phyloP scores from a whole-genome alignment of 1,140 invertebrate genomes.

The Conus betulinus region DNA sequence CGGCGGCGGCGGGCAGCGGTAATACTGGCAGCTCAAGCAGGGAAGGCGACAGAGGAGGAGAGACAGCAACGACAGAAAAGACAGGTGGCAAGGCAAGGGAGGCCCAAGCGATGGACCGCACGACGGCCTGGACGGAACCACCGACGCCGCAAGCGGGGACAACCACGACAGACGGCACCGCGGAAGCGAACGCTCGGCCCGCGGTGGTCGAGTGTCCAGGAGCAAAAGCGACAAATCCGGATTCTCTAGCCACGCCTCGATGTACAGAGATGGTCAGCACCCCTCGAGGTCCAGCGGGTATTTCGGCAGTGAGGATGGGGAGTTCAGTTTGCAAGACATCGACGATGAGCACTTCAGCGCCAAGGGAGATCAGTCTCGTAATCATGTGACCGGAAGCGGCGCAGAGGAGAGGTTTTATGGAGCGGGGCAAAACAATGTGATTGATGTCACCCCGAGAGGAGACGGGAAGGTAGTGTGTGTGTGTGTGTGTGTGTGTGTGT shows the following conservation, averaged over 20 bases:
- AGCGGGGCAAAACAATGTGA: background rate
- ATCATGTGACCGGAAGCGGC: background rate
- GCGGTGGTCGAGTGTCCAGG: background rate
- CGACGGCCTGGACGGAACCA: no score
- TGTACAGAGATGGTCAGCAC: background rate
- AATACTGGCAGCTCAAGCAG: background rate
- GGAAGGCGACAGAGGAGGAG: background rate
- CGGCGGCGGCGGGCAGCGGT: no score
- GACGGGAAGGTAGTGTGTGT: background rate
- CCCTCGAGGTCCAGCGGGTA: background rate
- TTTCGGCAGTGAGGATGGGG: background rate
- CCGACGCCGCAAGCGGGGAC: background rate
- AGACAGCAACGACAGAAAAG: background rate
- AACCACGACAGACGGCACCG: background rate
- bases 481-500: background rate
- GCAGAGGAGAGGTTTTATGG: background rate
- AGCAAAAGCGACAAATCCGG: background rate
- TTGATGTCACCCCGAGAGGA: background rate
- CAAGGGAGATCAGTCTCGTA: background rate
- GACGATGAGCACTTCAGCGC: background rate
- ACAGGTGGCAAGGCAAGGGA: background rate
- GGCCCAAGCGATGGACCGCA: background rate
- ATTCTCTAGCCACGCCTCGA: background rate
- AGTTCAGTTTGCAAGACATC: background rate
- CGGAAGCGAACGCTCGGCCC: background rate